These are phyloP conservation scores for Amorpha juglandis DNA, from an alignment of 2,888 invertebrate genomes.

Conservation along the genomic window DNA sequence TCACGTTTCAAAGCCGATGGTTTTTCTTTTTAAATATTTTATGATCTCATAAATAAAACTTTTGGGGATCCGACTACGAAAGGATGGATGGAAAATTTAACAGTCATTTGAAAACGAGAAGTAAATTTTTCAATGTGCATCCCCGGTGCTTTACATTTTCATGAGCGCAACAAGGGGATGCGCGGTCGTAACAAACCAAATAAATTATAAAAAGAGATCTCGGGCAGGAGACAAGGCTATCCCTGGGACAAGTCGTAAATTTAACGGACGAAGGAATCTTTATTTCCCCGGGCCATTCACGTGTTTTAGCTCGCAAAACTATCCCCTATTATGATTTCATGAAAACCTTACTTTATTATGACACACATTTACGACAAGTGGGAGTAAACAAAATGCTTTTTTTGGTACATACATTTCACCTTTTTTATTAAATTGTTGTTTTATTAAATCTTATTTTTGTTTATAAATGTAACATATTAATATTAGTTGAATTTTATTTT, in stretches of 20 bases:
- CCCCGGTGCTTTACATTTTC: constrained; percentile 56
- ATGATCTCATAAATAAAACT: constrained; percentile 39
- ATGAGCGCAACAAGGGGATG: constrained; percentile 53
- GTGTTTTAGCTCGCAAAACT: constrained; percentile 72
- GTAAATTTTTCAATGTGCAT: constrained; percentile 54
- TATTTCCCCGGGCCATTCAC: constrained; percentile 76
- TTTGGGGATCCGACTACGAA: constrained; percentile 28
- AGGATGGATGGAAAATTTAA: constrained; percentile 29
- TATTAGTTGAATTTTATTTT: background rate
- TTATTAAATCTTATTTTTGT: background rate
- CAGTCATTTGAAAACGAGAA: constrained; percentile 36
- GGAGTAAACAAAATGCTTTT: constrained; percentile 17
- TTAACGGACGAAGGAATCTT: constrained; percentile 80
- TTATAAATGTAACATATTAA: background rate
- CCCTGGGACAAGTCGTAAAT: constrained; percentile 81
- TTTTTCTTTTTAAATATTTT: constrained; percentile 23
- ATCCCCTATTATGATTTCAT: constrained; percentile 69
- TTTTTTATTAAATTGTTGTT: background rate
- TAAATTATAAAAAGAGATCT: constrained; percentile 82
- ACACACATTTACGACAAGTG: constrained; percentile 38
- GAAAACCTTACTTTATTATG: constrained; percentile 51
- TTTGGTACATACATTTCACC: background rate
- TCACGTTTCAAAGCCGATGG: constrained; percentile 30
- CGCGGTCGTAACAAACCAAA: constrained; percentile 74
- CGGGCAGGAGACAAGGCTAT: constrained; percentile 72